Evolutionary conservation across 1,140 invertebrate species (phyloP).

Genomic region (Drosophila arizonae): DNA sequence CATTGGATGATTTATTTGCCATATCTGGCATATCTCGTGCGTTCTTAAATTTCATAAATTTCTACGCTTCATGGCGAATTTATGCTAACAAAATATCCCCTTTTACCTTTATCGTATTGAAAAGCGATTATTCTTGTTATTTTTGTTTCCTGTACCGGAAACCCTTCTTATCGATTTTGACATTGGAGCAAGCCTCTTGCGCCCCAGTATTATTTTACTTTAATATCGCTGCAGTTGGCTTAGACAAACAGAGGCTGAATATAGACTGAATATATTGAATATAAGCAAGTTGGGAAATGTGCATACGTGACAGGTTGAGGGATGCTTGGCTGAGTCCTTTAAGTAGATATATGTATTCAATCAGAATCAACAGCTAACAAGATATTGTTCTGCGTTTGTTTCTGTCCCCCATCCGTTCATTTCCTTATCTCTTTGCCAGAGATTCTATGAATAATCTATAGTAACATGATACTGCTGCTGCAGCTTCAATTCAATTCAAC

Average conservation of each 20-base stretch:
- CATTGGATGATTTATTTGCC: conserved; percentile 72
- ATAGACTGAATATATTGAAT: too few species aligned
- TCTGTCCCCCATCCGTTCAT: too few species aligned
- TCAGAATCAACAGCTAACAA: too few species aligned
- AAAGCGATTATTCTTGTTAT: background rate
- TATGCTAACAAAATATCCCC: conserved; percentile 48
- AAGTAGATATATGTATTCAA: too few species aligned
- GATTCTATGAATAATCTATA: too few species aligned
- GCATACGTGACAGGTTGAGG: too few species aligned
- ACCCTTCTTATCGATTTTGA: background rate
- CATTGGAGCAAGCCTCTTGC: background rate
- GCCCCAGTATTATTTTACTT: background rate
- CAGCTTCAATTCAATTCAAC: background rate
- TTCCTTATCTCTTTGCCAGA: too few species aligned
- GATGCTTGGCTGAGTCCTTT: too few species aligned
- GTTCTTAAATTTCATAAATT: conserved; percentile 74
- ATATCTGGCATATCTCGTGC: conserved; percentile 56
- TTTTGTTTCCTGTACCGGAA: background rate
- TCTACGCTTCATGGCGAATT: conserved; percentile 61
- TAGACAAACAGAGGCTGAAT: background rate
- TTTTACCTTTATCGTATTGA: too few species aligned
- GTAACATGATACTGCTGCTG: too few species aligned
- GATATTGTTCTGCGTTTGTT: too few species aligned
- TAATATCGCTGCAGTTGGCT: background rate
- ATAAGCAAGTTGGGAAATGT: too few species aligned